Conservation (phyloP, 2,888 invertebrate genomes). For the Troides helena region DNA sequence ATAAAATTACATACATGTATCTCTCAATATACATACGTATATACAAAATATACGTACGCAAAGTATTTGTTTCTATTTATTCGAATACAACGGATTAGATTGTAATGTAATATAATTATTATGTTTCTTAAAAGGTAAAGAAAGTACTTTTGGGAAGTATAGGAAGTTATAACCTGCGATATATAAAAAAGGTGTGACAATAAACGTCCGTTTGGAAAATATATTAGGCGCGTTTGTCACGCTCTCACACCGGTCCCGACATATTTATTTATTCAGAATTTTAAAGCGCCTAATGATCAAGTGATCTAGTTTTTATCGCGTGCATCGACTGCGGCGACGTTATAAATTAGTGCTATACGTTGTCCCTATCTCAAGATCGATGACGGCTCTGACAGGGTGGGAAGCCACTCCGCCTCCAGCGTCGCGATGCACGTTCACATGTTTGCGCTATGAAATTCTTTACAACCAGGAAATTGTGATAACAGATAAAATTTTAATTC, state of each 20-base stretch:
- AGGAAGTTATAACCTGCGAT: not conserved
- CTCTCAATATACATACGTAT: no score
- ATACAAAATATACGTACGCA: no score
- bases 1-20: no score
- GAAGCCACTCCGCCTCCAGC: conserved; percentile 34
- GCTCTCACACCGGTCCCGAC: conserved; percentile 10
- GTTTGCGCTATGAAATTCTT: conserved; percentile 41
- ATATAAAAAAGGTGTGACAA: conserved; percentile 18
- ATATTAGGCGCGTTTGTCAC: conserved; percentile 24
- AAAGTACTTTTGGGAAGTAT: not conserved
- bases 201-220: conserved; percentile 16
- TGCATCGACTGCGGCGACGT: conserved; percentile 38
- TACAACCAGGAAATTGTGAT: conserved; percentile 31
- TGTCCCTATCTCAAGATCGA: conserved; percentile 37
- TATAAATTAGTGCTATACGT: conserved; percentile 41
- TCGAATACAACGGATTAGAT: no score
- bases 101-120: no score
- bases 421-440: conserved; percentile 30
- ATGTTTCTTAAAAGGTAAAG: not conserved
- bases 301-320: conserved; percentile 40
- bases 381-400: conserved; percentile 42
- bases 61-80: not conserved
- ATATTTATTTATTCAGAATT: conserved; percentile 25
- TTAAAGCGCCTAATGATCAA: conserved; percentile 30
- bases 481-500: conserved; percentile 32